Evolutionary conservation across 2,888 invertebrate species (phyloP).

Genomic region (Eudemis profundana): DNA sequence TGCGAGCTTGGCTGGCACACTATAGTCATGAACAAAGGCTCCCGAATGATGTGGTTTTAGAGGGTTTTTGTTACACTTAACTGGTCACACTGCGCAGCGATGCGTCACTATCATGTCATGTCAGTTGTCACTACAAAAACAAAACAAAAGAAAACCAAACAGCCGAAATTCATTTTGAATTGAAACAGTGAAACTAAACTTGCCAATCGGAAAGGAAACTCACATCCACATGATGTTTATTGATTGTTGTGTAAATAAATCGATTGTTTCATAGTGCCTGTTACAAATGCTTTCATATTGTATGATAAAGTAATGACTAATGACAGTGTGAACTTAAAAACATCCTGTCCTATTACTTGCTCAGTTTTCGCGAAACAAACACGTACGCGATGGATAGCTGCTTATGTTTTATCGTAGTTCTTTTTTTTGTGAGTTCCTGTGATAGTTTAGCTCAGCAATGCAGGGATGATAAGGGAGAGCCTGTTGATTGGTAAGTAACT

Average conservation of each 20-base stretch:
- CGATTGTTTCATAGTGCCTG: constrained; percentile 64
- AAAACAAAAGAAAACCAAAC: constrained; percentile 15
- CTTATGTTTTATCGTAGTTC: constrained; percentile 56
- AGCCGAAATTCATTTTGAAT: constrained; percentile 29
- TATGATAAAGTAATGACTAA: constrained; percentile 54
- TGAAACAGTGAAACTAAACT: constrained; percentile 11
- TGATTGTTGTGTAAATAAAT: constrained; percentile 67
- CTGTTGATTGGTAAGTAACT: constrained; percentile 88
- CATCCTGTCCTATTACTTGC: constrained; percentile 74
- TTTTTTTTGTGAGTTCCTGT: constrained; percentile 59
- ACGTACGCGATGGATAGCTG: constrained; percentile 61
- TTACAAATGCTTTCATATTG: constrained; percentile 53
- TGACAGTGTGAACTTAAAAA: constrained; percentile 53
- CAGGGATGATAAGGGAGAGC: constrained; percentile 86
- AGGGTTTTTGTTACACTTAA: not conserved
- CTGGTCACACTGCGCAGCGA: constrained; percentile 8
- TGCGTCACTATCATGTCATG: constrained; percentile 18
- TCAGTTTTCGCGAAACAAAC: constrained; percentile 53
- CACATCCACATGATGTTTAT: constrained; percentile 28
- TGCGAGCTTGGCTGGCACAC: too few species aligned
- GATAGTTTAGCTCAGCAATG: constrained; percentile 74
- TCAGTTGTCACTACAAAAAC: not conserved
- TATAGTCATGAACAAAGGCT: too few species aligned
- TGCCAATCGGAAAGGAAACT: constrained; percentile 55
- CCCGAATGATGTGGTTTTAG: too few species aligned